These are phyloP conservation scores for Isoperla grammatica DNA, from an alignment of 2,888 invertebrate species.

Conservation along the genomic window DNA sequence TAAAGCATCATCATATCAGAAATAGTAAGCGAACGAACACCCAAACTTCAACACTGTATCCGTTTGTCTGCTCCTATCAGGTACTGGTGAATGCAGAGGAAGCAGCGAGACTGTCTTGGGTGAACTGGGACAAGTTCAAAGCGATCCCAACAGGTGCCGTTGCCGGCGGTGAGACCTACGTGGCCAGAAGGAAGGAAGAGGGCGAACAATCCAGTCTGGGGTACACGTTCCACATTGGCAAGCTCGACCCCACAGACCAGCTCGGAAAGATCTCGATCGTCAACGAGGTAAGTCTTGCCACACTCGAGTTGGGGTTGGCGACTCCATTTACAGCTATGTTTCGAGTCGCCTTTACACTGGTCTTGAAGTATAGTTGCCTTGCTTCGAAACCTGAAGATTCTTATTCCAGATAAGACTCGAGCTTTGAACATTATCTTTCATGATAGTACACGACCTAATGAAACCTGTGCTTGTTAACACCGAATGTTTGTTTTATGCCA, in stretches of 20 bases:
- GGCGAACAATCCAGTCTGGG: slow-evolving; percentile 33
- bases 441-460: no score
- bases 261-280: slow-evolving; percentile 65
- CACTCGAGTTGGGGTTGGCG: no score
- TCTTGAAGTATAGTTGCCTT: no score
- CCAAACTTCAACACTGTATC: no score
- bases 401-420: no score
- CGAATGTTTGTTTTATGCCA: slow-evolving; percentile 23
- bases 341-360: no score
- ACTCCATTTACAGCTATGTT: no score
- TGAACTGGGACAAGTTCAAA: slow-evolving; percentile 62
- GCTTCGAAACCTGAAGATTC: no score
- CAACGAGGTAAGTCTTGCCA: slow-evolving; percentile 46
- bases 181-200: slow-evolving; percentile 45
- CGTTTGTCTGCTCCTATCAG: slow-evolving; percentile 50
- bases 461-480: background rate
- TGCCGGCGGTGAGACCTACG: slow-evolving; percentile 44
- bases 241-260: slow-evolving; percentile 56
- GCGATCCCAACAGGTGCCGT: slow-evolving; percentile 64
- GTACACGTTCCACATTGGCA: slow-evolving; percentile 61
- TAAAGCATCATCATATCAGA: no score
- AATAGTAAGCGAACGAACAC: no score
- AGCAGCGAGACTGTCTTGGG: slow-evolving; percentile 71
- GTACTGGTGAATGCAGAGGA: slow-evolving; percentile 71
- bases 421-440: no score